Conservation (phyloP, 2,113 vertebrate species). For the Tiliqua scincoides region DNA sequence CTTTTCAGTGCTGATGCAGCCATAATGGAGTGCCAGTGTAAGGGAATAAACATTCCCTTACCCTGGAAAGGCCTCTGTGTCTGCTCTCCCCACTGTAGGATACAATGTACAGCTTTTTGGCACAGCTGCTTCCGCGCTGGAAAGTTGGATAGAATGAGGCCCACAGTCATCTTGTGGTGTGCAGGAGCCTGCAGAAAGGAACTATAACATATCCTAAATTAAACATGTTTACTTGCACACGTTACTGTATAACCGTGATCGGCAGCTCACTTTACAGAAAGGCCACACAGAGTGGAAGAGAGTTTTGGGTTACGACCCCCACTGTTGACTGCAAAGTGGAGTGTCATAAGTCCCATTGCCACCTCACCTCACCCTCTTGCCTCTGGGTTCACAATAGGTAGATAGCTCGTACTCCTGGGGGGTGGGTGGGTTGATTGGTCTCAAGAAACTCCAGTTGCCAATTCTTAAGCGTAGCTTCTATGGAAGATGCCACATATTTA, state of each 20-base stretch:
- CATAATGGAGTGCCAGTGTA: too few species aligned
- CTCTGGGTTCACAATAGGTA: background rate
- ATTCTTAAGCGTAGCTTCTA: background rate
- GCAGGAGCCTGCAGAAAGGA: background rate
- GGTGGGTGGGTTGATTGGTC: background rate
- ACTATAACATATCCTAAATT: too few species aligned
- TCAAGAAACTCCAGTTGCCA: background rate
- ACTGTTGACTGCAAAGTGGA: background rate
- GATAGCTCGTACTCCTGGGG: background rate
- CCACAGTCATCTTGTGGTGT: background rate
- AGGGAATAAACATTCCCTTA: too few species aligned
- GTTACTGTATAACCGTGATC: background rate
- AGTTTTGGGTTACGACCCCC: background rate
- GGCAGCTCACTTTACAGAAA: background rate
- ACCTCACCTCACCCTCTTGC: background rate
- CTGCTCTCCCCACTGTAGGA: too few species aligned
- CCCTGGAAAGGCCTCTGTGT: too few species aligned
- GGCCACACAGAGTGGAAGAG: background rate
- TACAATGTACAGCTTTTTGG: too few species aligned
- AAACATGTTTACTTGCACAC: background rate
- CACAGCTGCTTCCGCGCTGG: too few species aligned
- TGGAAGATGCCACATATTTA: conserved; percentile 23
- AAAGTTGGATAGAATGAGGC: too few species aligned
- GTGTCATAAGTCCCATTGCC: background rate
- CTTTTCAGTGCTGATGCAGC: too few species aligned